phyloP scores from a whole-genome alignment of 2,888 invertebrate species.

The Apotomis turbidana region DNA sequence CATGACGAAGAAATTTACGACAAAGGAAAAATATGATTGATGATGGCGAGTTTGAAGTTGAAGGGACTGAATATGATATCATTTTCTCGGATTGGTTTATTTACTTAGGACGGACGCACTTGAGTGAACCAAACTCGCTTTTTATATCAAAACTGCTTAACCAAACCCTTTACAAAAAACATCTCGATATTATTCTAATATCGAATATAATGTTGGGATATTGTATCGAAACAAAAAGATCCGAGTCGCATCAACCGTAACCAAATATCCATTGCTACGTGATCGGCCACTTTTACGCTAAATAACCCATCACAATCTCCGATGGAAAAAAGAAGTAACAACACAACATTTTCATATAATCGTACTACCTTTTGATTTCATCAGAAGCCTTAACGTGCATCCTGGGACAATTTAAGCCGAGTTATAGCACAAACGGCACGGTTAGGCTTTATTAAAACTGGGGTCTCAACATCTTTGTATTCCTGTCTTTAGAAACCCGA shows the following conservation, averaged over 20 bases:
- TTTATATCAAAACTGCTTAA: neutral
- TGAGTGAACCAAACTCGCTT: neutral
- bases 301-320: neutral
- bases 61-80: neutral
- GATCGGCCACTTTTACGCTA: slow-evolving; percentile 18
- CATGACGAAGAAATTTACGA: neutral
- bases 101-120: neutral
- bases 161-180: no score
- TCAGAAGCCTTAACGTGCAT: slow-evolving; percentile 17
- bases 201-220: neutral
- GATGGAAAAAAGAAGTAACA: neutral
- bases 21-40: neutral
- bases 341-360: neutral
- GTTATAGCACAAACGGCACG: slow-evolving; percentile 15
- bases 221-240: slow-evolving; percentile 7
- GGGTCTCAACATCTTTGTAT: slow-evolving; percentile 25
- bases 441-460: slow-evolving; percentile 33
- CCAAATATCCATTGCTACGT: slow-evolving; percentile 16
- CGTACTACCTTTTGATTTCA: slow-evolving; percentile 2
- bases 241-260: slow-evolving; percentile 17
- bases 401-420: slow-evolving; percentile 20
- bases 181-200: neutral
- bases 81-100: neutral
- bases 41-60: neutral
- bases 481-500: slow-evolving; percentile 37